These are phyloP conservation scores for Fulica atra DNA, from an alignment of 2,113 vertebrate species.

Conservation along the genomic window DNA sequence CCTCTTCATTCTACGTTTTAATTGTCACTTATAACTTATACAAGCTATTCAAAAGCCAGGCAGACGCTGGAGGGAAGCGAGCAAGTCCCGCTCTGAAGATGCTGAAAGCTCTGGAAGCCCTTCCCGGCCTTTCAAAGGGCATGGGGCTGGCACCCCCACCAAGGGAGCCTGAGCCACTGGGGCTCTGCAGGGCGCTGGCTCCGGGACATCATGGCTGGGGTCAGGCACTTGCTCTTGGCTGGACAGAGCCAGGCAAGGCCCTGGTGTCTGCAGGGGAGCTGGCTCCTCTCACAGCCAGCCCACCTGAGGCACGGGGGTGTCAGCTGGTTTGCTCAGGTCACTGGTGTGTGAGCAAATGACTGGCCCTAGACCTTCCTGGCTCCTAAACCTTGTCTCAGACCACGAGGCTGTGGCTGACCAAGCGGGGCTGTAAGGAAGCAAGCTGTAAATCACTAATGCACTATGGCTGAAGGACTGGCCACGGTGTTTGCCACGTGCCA, in stretches of 20 bases:
- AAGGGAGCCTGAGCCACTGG: not conserved
- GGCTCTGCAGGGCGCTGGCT: not conserved
- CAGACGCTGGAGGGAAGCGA: not conserved
- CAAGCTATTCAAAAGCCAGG: conserved; percentile 41
- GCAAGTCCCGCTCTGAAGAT: not conserved
- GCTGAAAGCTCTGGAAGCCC: not conserved
- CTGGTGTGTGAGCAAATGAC: not conserved
- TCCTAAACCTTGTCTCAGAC: conserved; percentile 26
- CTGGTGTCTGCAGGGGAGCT: not conserved
- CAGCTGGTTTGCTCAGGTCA: conserved; percentile 21
- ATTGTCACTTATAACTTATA: conserved; percentile 34
- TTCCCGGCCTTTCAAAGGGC: not conserved
- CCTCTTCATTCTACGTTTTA: conserved; percentile 41
- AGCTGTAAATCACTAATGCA: not conserved
- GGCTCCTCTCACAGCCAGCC: not conserved
- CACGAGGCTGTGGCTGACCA: conserved; percentile 19
- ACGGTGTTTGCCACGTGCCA: not conserved
- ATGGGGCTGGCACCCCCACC: not conserved
- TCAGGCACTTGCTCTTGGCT: not conserved
- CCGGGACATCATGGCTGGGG: not conserved
- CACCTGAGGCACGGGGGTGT: not conserved
- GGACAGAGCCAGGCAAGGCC: not conserved
- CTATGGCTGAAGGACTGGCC: not conserved
- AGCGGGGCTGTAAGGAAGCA: not conserved
- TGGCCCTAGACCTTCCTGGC: conserved; percentile 17